Evolutionary conservation across 2,797 vertebrate genomes (phyloP).

Genomic region (Notoglanidium macrostoma): DNA sequence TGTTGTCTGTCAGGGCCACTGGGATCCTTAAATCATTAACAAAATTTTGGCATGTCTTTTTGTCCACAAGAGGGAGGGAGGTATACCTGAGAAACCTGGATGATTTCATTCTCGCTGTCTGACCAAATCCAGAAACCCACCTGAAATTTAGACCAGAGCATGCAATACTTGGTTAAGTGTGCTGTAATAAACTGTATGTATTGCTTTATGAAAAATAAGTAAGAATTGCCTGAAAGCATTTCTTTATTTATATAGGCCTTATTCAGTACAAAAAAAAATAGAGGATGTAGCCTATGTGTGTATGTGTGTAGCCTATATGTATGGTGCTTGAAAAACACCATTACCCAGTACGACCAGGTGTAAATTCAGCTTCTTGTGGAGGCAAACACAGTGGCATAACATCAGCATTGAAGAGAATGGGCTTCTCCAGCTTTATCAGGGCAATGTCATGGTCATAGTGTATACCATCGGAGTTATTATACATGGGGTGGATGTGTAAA

Average conservation of each 20-base stretch:
- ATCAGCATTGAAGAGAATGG: constrained; percentile 60
- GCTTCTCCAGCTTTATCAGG: constrained; percentile 63
- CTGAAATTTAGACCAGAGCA: constrained; percentile 51
- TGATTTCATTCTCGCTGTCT: fast-evolving
- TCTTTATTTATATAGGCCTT: background rate
- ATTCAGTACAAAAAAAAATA: background rate
- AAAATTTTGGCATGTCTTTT: constrained; percentile 54
- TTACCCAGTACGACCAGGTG: constrained; percentile 60
- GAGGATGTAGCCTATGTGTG: background rate
- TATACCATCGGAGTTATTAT: background rate
- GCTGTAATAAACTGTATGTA: background rate
- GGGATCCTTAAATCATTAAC: fast-evolving
- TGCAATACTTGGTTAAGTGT: background rate
- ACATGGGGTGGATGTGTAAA: constrained; percentile 64
- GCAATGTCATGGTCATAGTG: constrained; percentile 69
- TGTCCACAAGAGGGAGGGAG: constrained; percentile 60
- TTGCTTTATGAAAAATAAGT: background rate
- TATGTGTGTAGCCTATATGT: background rate
- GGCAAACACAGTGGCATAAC: constrained; percentile 74
- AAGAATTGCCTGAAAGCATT: background rate
- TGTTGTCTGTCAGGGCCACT: constrained; percentile 63
- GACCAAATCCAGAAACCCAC: constrained; percentile 63
- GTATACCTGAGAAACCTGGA: constrained; percentile 61
- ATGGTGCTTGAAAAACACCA: background rate
- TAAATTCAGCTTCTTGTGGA: constrained; percentile 39